A percentile compares a stretch with the other conserved stretches of the same genome.
Conservation (phyloP, 2,888 invertebrate genomes). For the Phengaris alcon region DNA sequence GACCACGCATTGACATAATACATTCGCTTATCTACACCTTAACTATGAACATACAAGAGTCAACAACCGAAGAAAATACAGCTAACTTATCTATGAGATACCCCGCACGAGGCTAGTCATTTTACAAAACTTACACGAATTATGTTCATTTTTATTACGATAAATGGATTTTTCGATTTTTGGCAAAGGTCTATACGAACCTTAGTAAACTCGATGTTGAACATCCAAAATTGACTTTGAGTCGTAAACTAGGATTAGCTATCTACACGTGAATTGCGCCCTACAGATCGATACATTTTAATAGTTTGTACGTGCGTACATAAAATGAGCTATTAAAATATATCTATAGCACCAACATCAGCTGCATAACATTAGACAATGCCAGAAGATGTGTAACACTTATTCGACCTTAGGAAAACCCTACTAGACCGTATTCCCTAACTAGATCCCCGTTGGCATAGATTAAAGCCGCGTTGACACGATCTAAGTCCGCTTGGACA, state of each 20-base stretch:
- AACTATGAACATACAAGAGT: slow-evolving; percentile 52
- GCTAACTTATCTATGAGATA: slow-evolving; percentile 71
- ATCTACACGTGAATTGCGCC: slow-evolving; percentile 48
- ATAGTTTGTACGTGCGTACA: slow-evolving; percentile 29
- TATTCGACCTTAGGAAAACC: neutral
- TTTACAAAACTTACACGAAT: slow-evolving; percentile 40
- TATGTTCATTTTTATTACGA: slow-evolving; percentile 36
- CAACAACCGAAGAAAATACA: slow-evolving; percentile 73
- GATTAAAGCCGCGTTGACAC: too few relatives aligned
- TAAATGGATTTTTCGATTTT: slow-evolving; percentile 42
- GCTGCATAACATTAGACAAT: slow-evolving; percentile 59
- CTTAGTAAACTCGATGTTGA: slow-evolving; percentile 54
- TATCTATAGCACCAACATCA: slow-evolving; percentile 74
- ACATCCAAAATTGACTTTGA: slow-evolving; percentile 66
- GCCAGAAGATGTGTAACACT: slow-evolving; percentile 37
- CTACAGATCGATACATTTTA: neutral
- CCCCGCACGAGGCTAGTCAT: slow-evolving; percentile 56
- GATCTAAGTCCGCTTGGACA: too few relatives aligned
- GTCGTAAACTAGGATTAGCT: slow-evolving; percentile 60
- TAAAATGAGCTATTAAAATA: slow-evolving; percentile 49
- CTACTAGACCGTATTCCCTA: too few relatives aligned
- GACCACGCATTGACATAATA: slow-evolving; percentile 71
- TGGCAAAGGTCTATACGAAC: slow-evolving; percentile 67
- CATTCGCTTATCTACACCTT: slow-evolving; percentile 48
- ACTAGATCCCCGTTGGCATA: neutral